A percentile compares a stretch with the other conserved stretches of the same genome.
phyloP scores from a whole-genome alignment of 1,140 invertebrate species.

The Semibalanus balanoides region DNA sequence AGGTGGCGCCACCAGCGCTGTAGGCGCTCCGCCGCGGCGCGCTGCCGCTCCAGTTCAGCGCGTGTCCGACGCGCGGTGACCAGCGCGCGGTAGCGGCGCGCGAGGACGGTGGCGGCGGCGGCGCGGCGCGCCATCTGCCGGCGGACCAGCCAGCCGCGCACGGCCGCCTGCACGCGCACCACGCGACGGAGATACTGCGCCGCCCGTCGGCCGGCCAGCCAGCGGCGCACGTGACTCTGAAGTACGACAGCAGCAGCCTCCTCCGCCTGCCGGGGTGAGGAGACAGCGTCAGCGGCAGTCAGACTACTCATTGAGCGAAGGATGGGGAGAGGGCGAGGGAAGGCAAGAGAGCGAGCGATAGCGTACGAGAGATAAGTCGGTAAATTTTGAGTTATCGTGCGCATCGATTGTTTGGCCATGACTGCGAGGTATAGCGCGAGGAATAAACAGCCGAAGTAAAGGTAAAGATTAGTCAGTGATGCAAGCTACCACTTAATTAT shows the following conservation, averaged over 20 bases:
- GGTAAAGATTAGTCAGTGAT: no score
- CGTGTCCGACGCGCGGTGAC: conserved; percentile 1
- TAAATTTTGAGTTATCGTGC: no score
- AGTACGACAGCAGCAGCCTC: background rate
- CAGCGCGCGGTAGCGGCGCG: conserved; percentile 6
- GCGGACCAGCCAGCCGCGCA: conserved; percentile 11
- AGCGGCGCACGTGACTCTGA: background rate
- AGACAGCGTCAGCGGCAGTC: background rate
- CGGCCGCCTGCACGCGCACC: conserved; percentile 1
- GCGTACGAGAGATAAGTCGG: no score
- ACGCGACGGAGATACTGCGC: background rate
- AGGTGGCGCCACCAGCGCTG: conserved; percentile 8
- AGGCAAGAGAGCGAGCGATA: no score
- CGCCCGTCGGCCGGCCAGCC: background rate
- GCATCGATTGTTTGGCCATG: no score
- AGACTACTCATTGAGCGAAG: no score
- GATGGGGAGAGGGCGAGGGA: no score
- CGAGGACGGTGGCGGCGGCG: conserved; percentile 7
- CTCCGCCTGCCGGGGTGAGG: background rate
- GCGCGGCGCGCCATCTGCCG: background rate
- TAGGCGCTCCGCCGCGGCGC: conserved; percentile 7
- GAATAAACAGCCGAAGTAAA: no score
- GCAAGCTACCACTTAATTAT: no score
- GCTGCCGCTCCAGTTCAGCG: conserved; percentile 5
- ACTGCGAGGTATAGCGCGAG: no score